Conservation (phyloP, 1,140 invertebrate species). For the Heliconius melpomene region DNA sequence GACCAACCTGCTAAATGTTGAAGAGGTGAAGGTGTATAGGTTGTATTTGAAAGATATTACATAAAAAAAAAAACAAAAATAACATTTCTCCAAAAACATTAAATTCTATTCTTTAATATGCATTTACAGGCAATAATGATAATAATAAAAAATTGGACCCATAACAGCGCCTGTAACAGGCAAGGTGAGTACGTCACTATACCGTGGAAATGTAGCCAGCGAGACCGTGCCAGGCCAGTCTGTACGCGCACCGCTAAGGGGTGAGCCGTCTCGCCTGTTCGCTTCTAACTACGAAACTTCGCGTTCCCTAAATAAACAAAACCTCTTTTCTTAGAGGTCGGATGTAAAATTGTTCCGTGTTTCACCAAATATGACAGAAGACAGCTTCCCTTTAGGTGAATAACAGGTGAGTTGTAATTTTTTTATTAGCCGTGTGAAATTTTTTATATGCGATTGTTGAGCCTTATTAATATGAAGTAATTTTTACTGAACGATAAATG, state of each 20-base stretch:
- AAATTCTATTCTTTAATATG: not conserved
- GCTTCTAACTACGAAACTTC: slow-evolving; percentile 22
- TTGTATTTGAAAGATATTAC: too few relatives aligned
- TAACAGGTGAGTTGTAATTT: not conserved
- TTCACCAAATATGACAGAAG: not conserved
- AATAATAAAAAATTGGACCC: not conserved
- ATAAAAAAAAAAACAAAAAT: too few relatives aligned
- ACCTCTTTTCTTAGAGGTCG: slow-evolving; percentile 24
- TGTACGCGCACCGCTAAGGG: slow-evolving; percentile 5
- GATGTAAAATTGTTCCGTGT: not conserved
- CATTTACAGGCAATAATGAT: not conserved
- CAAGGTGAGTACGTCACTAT: slow-evolving; percentile 31
- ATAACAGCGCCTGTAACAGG: not conserved
- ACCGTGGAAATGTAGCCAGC: not conserved
- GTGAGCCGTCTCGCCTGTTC: slow-evolving; percentile 12
- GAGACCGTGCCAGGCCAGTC: slow-evolving; percentile 10
- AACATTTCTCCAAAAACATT: not conserved
- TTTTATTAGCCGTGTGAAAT: not conserved
- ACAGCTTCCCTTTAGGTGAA: not conserved
- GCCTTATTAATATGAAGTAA: not conserved
- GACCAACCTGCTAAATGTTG: too few relatives aligned
- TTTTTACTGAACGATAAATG: not conserved
- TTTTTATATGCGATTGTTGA: not conserved
- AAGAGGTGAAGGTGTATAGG: too few relatives aligned
- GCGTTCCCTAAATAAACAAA: slow-evolving; percentile 35